Evolutionary conservation across 2,797 vertebrate species (phyloP).

Genomic region (Scarus forsteni): DNA sequence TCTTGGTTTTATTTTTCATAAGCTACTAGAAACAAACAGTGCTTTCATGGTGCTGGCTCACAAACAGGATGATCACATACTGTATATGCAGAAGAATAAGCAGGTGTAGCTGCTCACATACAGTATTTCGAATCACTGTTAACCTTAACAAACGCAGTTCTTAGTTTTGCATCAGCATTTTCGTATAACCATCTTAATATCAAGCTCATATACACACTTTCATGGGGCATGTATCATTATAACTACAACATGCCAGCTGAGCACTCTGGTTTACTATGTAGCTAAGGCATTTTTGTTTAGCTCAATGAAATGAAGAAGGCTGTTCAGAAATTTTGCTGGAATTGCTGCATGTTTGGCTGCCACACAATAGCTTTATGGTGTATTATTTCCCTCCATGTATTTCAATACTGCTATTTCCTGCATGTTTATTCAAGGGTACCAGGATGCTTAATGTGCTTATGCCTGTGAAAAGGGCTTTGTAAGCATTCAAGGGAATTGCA

Average conservation of each 20-base stretch:
- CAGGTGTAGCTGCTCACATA: slow-evolving; percentile 14
- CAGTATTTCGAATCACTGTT: slow-evolving; percentile 27
- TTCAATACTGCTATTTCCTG: slow-evolving; percentile 40
- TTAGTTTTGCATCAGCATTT: slow-evolving; percentile 33
- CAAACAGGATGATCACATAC: slow-evolving; percentile 2
- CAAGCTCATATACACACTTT: slow-evolving; percentile 39
- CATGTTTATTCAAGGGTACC: slow-evolving; percentile 62
- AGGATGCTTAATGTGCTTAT: slow-evolving; percentile 57
- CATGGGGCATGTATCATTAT: slow-evolving; percentile 11
- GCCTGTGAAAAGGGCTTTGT: slow-evolving; percentile 62
- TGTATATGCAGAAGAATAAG: slow-evolving; percentile 1
- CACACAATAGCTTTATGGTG: slow-evolving; percentile 27
- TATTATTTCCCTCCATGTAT: slow-evolving; percentile 26
- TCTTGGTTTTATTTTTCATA: not conserved
- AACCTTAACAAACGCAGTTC: slow-evolving; percentile 46
- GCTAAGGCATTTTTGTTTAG: slow-evolving; percentile 25
- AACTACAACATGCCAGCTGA: slow-evolving; percentile 5
- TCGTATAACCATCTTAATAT: slow-evolving; percentile 32
- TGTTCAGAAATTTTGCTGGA: slow-evolving; percentile 21
- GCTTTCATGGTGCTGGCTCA: slow-evolving; percentile 1
- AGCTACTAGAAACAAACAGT: not conserved
- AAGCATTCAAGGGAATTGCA: slow-evolving; percentile 57
- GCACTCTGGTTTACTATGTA: slow-evolving; percentile 3
- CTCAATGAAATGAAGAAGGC: slow-evolving; percentile 15
- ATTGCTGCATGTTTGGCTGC: slow-evolving; percentile 39